Evolutionary conservation across 2,797 vertebrate genomes (phyloP).

Genomic region (Cichlasoma orientale): DNA sequence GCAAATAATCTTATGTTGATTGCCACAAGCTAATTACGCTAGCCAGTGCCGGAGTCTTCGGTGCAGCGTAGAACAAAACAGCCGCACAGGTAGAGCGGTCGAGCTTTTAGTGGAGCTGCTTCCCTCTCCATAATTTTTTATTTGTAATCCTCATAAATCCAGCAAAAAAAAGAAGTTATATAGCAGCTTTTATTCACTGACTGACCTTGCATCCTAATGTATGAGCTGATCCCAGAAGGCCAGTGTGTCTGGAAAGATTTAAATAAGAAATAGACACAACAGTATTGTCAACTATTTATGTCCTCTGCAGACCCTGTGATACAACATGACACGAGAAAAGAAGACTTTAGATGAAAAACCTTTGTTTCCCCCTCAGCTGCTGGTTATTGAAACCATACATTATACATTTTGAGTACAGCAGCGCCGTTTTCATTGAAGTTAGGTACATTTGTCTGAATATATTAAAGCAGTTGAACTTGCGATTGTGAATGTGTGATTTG

Average conservation of each 20-base stretch:
- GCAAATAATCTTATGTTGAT: conserved; percentile 72
- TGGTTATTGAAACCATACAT: conserved; percentile 25
- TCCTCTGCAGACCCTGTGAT: conserved; percentile 1
- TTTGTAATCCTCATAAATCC: conserved; percentile 53
- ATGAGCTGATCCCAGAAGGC: conserved; percentile 32
- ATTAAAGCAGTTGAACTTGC: background rate
- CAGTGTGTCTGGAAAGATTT: conserved; percentile 11
- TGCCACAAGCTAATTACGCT: conserved; percentile 70
- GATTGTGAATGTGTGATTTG: background rate
- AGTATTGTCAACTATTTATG: conserved; percentile 36
- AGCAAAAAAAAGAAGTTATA: background rate
- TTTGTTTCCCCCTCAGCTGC: background rate
- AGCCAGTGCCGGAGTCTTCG: conserved; percentile 44
- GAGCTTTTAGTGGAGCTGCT: conserved; percentile 25
- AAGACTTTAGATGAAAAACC: conserved; percentile 7
- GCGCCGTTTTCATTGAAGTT: background rate
- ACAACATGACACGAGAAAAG: conserved; percentile 22
- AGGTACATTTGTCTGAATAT: conserved; percentile 1
- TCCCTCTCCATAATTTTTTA: conserved; percentile 5
- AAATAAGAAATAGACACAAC: conserved; percentile 9
- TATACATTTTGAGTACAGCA: background rate
- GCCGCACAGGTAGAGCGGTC: conserved; percentile 43
- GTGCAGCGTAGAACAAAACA: conserved; percentile 24
- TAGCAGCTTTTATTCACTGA: conserved; percentile 32
- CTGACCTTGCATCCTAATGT: conserved; percentile 28